phyloP scores from a whole-genome alignment of 2,797 vertebrate genomes.

The Sternarchorhynchus goeldii region DNA sequence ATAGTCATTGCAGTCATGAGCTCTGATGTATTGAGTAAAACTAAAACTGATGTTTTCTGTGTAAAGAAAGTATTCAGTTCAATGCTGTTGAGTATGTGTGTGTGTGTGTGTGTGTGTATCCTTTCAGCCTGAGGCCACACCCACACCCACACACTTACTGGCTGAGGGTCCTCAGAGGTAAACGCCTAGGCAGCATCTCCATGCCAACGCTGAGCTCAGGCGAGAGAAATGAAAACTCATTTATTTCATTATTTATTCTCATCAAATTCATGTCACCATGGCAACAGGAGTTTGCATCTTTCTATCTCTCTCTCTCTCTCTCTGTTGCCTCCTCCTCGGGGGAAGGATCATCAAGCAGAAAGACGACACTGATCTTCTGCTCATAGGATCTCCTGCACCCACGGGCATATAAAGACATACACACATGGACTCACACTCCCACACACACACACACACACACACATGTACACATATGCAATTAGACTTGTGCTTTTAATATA shows the following conservation, averaged over 20 bases:
- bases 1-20: too few species aligned
- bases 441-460: slow-evolving; percentile 5
- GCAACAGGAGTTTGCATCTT: slow-evolving; percentile 64
- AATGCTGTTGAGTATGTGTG: slow-evolving; percentile 1
- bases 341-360: slow-evolving; percentile 51
- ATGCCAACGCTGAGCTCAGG: slow-evolving; percentile 54
- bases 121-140: slow-evolving; percentile 49
- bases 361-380: slow-evolving; percentile 46
- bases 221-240: slow-evolving; percentile 58
- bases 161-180: slow-evolving; percentile 60
- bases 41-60: too few species aligned
- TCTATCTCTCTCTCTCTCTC: slow-evolving; percentile 37
- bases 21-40: too few species aligned
- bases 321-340: slow-evolving; percentile 18
- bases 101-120: slow-evolving; percentile 32
- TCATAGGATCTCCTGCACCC: slow-evolving; percentile 30
- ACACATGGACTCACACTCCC: background rate
- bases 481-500: slow-evolving; percentile 16
- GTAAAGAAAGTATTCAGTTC: too few species aligned
- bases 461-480: background rate
- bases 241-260: slow-evolving; percentile 66
- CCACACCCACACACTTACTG: slow-evolving; percentile 46
- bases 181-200: slow-evolving; percentile 61
- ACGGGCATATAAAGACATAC: background rate
- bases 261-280: slow-evolving; percentile 64